Evolutionary conservation across 2,888 invertebrate genomes (phyloP).

Genomic region (Drosophila neutralis): DNA sequence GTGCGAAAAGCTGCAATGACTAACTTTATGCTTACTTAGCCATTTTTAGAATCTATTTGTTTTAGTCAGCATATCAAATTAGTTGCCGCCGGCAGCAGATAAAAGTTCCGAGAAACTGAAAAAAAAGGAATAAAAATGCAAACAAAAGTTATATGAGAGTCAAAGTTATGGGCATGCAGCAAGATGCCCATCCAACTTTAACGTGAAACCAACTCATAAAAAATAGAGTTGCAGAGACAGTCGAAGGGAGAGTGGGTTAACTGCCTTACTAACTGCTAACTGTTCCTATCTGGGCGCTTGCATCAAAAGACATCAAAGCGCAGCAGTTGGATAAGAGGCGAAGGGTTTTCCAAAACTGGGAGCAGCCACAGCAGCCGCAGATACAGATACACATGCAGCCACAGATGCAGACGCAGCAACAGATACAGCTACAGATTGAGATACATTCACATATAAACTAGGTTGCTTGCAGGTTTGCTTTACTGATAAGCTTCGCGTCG

Average conservation of each 20-base stretch:
- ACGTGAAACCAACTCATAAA: constrained; percentile 58
- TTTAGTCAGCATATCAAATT: constrained; percentile 48
- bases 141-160: constrained; percentile 66
- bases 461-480: constrained; percentile 68
- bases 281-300: constrained; percentile 63
- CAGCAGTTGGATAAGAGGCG: constrained; percentile 33
- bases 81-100: constrained; percentile 24
- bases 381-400: constrained; percentile 33
- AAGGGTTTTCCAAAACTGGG: constrained; percentile 31
- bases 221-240: constrained; percentile 34
- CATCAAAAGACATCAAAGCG: constrained; percentile 70
- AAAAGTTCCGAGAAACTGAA: constrained; percentile 36
- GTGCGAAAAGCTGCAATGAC: constrained; percentile 12
- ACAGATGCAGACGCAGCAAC: constrained; percentile 28
- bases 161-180: constrained; percentile 62
- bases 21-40: constrained; percentile 20
- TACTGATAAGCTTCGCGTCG: constrained; percentile 58
- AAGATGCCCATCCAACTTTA: constrained; percentile 35
- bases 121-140: constrained; percentile 67
- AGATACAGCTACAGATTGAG: constrained; percentile 47
- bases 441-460: constrained; percentile 70
- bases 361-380: constrained; percentile 52
- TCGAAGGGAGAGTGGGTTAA: constrained; percentile 27
- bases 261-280: constrained; percentile 51
- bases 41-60: constrained; percentile 16